Percentiles rank a stretch among this genome's conserved stretches.
Conservation (phyloP, 2,113 vertebrate genomes). For the Gadus chalcogrammus region DNA sequence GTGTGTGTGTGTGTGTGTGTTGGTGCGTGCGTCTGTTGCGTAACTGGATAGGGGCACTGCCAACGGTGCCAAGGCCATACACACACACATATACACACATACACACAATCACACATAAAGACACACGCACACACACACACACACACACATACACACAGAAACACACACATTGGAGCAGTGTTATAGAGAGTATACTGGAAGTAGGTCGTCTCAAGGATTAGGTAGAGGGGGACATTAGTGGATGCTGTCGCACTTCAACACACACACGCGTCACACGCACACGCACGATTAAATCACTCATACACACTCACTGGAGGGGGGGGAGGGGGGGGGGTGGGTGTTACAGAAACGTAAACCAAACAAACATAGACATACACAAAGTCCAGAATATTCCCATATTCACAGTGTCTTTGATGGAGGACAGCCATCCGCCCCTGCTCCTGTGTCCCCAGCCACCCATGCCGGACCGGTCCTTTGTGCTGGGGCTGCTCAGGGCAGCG, state of each 20-base stretch:
- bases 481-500: constrained; percentile 27
- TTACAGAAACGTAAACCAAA: neutral
- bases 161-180: no score
- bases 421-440: constrained; percentile 21
- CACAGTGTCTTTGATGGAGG: constrained; percentile 15
- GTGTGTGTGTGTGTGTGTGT: constrained; percentile 19
- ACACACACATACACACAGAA: neutral
- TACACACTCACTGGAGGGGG: neutral
- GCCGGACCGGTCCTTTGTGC: constrained; percentile 13
- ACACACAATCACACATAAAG: neutral
- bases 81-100: neutral
- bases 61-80: no score
- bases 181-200: no score
- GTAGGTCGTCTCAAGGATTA: neutral
- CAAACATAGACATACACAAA: constrained; percentile 30
- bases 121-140: neutral
- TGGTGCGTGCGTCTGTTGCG: constrained; percentile 10
- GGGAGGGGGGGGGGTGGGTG: no score
- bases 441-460: constrained; percentile 10
- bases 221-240: constrained; percentile 13
- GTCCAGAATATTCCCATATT: constrained; percentile 30
- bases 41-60: no score
- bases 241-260: constrained; percentile 15
- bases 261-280: constrained; percentile 2
- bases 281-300: neutral